Conservation (phyloP, 2,797 vertebrate genomes). For the Schizothorax lantsangensis region DNA sequence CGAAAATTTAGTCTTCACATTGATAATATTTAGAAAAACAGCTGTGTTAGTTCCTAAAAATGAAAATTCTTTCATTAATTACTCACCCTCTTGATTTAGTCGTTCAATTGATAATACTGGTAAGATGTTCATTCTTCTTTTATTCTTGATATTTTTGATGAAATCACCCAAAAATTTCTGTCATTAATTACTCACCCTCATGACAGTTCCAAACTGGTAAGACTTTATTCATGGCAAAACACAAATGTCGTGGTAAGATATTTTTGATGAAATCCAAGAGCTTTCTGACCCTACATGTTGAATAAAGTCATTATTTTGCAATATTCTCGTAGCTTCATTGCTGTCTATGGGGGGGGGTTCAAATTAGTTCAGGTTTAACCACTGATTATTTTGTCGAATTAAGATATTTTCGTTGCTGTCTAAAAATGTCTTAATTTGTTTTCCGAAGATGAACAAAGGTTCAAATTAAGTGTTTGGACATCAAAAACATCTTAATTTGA, state of each 20-base stretch:
- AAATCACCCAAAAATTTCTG: no score
- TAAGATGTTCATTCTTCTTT: background rate
- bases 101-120: no score
- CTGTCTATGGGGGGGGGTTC: no score
- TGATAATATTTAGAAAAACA: no score
- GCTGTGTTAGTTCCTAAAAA: background rate
- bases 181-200: no score
- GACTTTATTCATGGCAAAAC: no score
- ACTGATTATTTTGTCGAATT: background rate
- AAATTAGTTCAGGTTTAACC: background rate
- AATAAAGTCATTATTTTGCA: background rate
- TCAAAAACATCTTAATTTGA: no score
- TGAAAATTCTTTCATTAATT: background rate
- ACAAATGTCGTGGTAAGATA: no score
- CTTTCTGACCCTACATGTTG: background rate
- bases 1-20: slow-evolving; percentile 25
- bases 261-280: background rate
- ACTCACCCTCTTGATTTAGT: background rate
- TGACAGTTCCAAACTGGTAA: no score
- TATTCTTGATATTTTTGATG: no score
- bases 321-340: background rate
- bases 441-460: background rate
- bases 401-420: background rate
- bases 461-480: background rate
- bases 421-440: background rate